Base-by-base conservation (phyloP, 2,888 invertebrate species). In the Stenoptilia bipunctidactyla region DNA sequence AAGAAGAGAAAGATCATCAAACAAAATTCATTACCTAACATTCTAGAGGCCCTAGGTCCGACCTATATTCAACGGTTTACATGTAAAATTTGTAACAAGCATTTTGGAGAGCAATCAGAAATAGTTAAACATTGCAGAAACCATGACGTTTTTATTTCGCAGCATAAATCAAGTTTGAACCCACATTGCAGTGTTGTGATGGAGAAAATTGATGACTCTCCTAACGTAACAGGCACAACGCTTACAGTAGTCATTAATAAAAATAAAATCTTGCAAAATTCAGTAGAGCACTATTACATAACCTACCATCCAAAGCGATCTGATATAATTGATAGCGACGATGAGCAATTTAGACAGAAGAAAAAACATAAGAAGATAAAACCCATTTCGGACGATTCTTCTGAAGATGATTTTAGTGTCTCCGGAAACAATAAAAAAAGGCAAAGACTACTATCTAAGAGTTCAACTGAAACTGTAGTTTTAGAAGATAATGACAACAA, bases 201-300 rank as follows among this genome's bases (percentile, higher is more conserved):
- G 13, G 45, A 52, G 20, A 77, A 64, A 56, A 38, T 61, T 30
- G 74, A 75, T 45, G 41, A 44, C 1, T 59, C 58, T 46, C 53
- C 56, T 9, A 82, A 82, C 46, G 33, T 64, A 25, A 72, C 71
- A 13, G 65, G 65, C 10, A 45, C 46, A 8, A 42, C 38, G 14
- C 54, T 58, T 30, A 53, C 59, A 45, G 66, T 80, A 37, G 66
- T 71, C 5, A 49, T 58, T 36, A 52, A 46, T 45, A 44, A 44
- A 15, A 49, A 62, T 36, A 68, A 56, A 55, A 66, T 79, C 36
- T 47, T 73, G 37, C 45, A 53, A 46, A 49, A 56, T 41, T 44
- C 50, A 30, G 45, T 54, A 42, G 40, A 46, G 1, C 44, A 53
- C 30, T 76, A 62, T 51, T 64, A 58, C 48, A 48, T 63, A 37